Percentiles rank a stretch among this genome's conserved stretches.
Evolutionary conservation across 2,888 invertebrate species (phyloP).

Genomic region (Tinea pellionella): DNA sequence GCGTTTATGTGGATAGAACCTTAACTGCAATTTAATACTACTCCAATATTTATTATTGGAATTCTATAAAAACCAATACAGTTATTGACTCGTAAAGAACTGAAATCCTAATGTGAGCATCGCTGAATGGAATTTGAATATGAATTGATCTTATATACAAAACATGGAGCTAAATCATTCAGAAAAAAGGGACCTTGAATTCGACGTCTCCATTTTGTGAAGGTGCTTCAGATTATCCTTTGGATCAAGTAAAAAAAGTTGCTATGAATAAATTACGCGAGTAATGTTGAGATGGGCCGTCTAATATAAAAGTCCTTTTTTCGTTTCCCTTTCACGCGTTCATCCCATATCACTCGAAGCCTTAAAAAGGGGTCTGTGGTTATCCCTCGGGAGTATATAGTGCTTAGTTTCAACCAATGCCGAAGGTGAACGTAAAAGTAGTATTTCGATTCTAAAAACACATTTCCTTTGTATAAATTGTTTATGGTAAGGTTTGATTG

Average conservation of each 20-base stretch:
- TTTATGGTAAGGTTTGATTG: not conserved
- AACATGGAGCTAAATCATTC: not conserved
- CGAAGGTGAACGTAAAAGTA: not conserved
- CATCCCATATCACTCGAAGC: conserved; percentile 5
- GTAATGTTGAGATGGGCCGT: conserved; percentile 22
- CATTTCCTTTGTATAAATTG: not conserved
- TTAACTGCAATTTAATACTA: no score
- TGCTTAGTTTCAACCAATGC: conserved; percentile 5
- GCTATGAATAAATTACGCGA: conserved; percentile 34
- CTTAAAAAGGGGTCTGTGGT: conserved; percentile 4
- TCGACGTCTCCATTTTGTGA: conserved; percentile 5
- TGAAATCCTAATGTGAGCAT: not conserved
- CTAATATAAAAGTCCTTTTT: conserved; percentile 26
- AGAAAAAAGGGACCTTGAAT: not conserved
- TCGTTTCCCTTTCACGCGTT: conserved; percentile 13
- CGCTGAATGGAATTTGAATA: not conserved
- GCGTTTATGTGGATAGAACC: no score
- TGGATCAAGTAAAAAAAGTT: conserved; percentile 21
- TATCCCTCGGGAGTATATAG: not conserved
- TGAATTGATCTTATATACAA: not conserved
- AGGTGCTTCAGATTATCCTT: conserved; percentile 8
- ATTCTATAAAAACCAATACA: not conserved
- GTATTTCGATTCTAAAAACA: not conserved
- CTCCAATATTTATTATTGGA: not conserved
- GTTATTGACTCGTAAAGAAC: not conserved